Base-by-base conservation (phyloP, 2,888 invertebrate genomes). In the Drosophila melanocephala region DNA sequence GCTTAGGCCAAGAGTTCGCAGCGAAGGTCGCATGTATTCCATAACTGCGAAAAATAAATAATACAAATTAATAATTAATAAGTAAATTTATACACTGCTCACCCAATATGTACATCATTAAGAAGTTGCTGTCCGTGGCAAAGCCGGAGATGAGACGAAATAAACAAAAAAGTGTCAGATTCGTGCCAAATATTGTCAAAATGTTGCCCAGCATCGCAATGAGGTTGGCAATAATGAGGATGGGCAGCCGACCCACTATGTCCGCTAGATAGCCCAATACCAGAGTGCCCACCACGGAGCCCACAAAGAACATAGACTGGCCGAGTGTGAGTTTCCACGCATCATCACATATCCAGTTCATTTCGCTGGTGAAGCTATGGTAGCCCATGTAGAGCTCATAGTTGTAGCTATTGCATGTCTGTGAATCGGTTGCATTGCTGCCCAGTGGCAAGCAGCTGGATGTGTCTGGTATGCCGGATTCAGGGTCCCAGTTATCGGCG, bases 41-140 rank as follows among this genome's bases (percentile, higher is more conserved):
- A 95, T 94, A 39, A 95, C 95, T 95, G 78, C 0, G 33, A n/a
- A n/a, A 16, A 3, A 7, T 28, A 19, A 0, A 10, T 37, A 12
- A 2, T 4, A 6, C 1, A 12, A 14, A 7, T 52, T 12, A 37
- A 19, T 4, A 14, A 57, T 37, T n/a, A 14, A 28, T 5, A 39
- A 28, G 6, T 30, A 19, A 14, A 14, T 3, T 0, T 2, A 32
- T 6, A 26, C 5, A 5, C 5, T 3, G 71, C 93, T 92, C 83
- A 95, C 95, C 95, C 78, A 95, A 93, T 77, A 95, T 95, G 75
- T 95, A 95, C 95, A 95, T 95, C 95, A 95, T 95, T 5, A 95
- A 94, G 83, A 95, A 95, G 88, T 95, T 95, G 52, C 94, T 94
- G 82, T 95, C 95, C 9, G 95, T 95, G 28, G 95, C 95, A 79